These are phyloP conservation scores for Eupeodes luniger DNA, from an alignment of 2,888 invertebrate genomes.

Conservation along the genomic window DNA sequence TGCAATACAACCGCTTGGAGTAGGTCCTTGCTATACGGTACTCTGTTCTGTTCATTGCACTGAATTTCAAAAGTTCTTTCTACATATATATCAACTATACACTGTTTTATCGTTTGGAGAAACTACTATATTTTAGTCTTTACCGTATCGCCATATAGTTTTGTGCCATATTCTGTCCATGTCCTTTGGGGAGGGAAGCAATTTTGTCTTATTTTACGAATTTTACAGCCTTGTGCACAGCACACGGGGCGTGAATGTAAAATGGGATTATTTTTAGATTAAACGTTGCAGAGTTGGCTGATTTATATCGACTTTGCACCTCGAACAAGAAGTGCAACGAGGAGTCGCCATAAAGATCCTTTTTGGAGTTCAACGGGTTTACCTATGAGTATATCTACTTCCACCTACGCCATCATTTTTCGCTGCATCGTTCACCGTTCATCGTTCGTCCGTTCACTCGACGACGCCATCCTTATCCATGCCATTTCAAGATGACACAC, in stretches of 20 bases:
- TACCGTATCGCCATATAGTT: background rate
- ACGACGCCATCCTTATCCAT: background rate
- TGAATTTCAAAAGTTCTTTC: too few relatives aligned
- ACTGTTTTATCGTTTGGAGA: background rate
- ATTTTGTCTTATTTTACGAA: conserved; percentile 43
- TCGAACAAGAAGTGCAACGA: conserved; percentile 12
- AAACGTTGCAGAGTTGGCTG: conserved; percentile 40
- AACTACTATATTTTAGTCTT: too few relatives aligned
- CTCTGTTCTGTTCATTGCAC: too few relatives aligned
- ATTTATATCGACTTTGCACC: conserved; percentile 38
- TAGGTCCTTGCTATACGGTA: too few relatives aligned
- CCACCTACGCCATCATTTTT: too few relatives aligned
- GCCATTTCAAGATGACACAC: conserved; percentile 13
- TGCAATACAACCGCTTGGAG: too few relatives aligned
- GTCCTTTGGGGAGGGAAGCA: background rate
- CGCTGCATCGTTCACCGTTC: too few relatives aligned
- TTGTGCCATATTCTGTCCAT: background rate
- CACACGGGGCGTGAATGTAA: conserved; percentile 8
- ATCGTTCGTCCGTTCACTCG: background rate
- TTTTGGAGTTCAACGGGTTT: conserved; percentile 12
- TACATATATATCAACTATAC: too few relatives aligned
- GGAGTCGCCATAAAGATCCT: conserved; percentile 13
- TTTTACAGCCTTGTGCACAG: conserved; percentile 27
- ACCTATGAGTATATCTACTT: background rate
- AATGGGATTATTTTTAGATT: conserved; percentile 40